Conservation (phyloP, 2,113 vertebrate species). For the Amphiprion ocellaris region DNA sequence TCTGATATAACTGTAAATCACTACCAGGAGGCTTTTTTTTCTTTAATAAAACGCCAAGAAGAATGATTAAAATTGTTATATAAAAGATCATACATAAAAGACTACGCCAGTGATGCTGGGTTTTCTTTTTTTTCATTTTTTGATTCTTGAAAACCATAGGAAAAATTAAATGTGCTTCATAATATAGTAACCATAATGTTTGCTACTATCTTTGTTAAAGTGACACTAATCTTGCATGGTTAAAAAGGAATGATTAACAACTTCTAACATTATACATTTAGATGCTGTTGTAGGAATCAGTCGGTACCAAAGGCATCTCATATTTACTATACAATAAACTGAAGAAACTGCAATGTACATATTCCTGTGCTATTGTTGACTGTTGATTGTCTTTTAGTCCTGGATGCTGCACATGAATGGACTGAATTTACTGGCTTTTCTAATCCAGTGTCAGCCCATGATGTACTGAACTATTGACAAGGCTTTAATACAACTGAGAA, state of each 20-base stretch:
- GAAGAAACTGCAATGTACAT: not conserved
- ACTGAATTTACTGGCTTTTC: not conserved
- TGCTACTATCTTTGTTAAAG: not conserved
- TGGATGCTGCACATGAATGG: not conserved
- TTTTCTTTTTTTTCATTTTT: not conserved
- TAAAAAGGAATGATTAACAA: not conserved
- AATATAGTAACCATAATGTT: not conserved
- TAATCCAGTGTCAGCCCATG: not conserved
- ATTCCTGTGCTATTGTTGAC: no score
- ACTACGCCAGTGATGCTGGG: not conserved
- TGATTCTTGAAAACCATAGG: not conserved
- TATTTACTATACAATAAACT: no score
- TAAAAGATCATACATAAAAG: not conserved
- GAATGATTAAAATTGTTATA: constrained; percentile 7
- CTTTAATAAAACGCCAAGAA: constrained; percentile 7
- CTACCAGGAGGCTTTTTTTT: not conserved
- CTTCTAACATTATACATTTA: not conserved
- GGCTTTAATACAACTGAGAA: no score
- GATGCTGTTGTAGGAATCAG: not conserved
- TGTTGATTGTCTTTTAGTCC: not conserved
- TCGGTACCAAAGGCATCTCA: no score
- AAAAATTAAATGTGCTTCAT: not conserved
- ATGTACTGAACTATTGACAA: not conserved
- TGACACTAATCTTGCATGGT: not conserved
- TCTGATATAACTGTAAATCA: constrained; percentile 10